Evolutionary conservation across 2,797 vertebrate species (phyloP).

Genomic region (Pseudotriccus pelzelni): DNA sequence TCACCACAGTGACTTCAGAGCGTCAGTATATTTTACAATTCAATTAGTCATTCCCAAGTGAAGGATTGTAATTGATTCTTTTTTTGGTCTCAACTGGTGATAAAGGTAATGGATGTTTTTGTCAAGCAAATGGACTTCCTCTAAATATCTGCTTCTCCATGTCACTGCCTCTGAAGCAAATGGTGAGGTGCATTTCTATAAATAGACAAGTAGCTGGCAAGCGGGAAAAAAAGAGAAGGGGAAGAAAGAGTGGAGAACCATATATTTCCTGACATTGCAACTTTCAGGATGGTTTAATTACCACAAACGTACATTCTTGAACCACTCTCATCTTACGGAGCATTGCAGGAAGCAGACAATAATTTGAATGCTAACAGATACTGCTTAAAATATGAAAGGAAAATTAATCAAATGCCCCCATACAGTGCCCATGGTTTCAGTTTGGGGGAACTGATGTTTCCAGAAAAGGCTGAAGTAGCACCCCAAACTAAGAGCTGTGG

Average conservation of each 20-base stretch:
- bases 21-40: slow-evolving; percentile 59
- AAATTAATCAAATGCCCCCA: background rate
- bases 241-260: background rate
- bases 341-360: slow-evolving; percentile 63
- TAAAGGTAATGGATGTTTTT: slow-evolving; percentile 75
- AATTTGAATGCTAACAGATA: slow-evolving; percentile 34
- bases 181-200: slow-evolving; percentile 55
- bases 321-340: slow-evolving; percentile 48
- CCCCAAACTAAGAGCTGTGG: background rate
- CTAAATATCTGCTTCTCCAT: slow-evolving; percentile 66
- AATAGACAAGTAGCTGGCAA: slow-evolving; percentile 58
- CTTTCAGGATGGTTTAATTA: slow-evolving; percentile 67
- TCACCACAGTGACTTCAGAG: slow-evolving; percentile 43
- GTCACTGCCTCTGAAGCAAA: slow-evolving; percentile 58
- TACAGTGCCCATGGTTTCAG: background rate
- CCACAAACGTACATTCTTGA: slow-evolving; percentile 58
- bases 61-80: slow-evolving; percentile 71
- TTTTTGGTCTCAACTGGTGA: slow-evolving; percentile 62
- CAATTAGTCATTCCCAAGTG: slow-evolving; percentile 69
- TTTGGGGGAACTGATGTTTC: background rate
- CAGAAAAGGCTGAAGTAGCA: background rate
- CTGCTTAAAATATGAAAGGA: background rate
- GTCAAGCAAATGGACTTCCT: slow-evolving; percentile 70
- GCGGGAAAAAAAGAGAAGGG: background rate
- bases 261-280: slow-evolving; percentile 69